Evolutionary conservation across 2,797 vertebrate species (phyloP).

Genomic region (Sparus aurata): DNA sequence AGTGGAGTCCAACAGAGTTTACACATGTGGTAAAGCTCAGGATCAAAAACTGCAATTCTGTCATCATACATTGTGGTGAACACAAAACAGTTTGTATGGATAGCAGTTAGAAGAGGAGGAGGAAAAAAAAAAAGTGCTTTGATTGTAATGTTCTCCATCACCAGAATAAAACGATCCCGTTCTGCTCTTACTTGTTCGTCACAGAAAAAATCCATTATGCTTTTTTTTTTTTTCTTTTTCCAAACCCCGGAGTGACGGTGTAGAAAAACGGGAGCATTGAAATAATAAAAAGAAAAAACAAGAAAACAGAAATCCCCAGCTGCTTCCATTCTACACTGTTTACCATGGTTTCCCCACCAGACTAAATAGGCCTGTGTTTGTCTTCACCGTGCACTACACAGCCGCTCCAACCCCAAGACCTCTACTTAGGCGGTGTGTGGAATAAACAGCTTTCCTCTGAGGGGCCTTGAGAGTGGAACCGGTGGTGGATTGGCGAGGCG

Average conservation of each 20-base stretch:
- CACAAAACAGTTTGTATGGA: slow-evolving; percentile 44
- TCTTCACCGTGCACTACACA: slow-evolving; percentile 79
- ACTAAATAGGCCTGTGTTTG: slow-evolving; percentile 85
- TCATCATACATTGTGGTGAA: slow-evolving; percentile 43
- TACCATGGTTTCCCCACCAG: slow-evolving; percentile 78
- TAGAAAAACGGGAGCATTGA: slow-evolving; percentile 61
- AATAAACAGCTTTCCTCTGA: slow-evolving; percentile 85
- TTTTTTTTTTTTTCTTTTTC: slow-evolving; percentile 7
- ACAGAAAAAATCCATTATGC: slow-evolving; percentile 44
- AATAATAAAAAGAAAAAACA: slow-evolving; percentile 48
- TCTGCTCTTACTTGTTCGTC: slow-evolving; percentile 46
- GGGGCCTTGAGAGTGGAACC: slow-evolving; percentile 66
- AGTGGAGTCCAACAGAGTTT: slow-evolving; percentile 32
- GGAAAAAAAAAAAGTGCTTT: slow-evolving; percentile 21
- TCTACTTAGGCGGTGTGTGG: slow-evolving; percentile 78
- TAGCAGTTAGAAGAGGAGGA: slow-evolving; percentile 9
- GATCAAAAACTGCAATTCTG: slow-evolving; percentile 53
- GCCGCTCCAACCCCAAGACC: slow-evolving; percentile 77
- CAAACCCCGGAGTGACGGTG: slow-evolving; percentile 42
- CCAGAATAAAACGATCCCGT: slow-evolving; percentile 36
- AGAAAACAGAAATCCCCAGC: slow-evolving; percentile 72
- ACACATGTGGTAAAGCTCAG: slow-evolving; percentile 50
- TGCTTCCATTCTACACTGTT: slow-evolving; percentile 81
- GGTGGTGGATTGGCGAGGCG: slow-evolving; percentile 58
- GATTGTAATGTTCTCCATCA: slow-evolving; percentile 41